Evolutionary conservation across 2,797 vertebrate genomes (phyloP), one percentile per base, ranked within the genome.

Genomic region (Sarcophilus harrisii): DNA sequence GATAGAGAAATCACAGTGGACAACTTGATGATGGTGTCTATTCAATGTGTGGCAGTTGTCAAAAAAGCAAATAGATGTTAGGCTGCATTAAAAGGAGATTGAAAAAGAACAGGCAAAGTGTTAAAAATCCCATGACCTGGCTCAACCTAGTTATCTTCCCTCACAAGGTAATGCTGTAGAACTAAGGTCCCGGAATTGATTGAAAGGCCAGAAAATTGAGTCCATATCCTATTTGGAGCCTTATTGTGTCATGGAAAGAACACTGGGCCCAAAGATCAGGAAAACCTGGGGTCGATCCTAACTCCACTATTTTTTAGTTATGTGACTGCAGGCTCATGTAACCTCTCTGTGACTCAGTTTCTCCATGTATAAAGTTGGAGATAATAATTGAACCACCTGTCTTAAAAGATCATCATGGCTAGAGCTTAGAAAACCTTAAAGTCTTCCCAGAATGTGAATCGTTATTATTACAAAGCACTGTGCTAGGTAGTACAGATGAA

Each of bases 11-110:
- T 97, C 95, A 96, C 97, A 57, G 58, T 4, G 0, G 94, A 32
- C 92, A 92, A 95, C 96, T 97, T 96, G 97, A 81, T 96, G 96
- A 97, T 97, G 96, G 96, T 16, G 1, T 94, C 97, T 96, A 59
- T 94, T 97, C 98, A 97, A 97, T 98, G 96, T 94, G 93, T 93
- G 96, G 57, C 95, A 97, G 97, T 95, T 98, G 96, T 97, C 97
- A 96, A 96, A 98, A 96, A 96, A 97, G 95, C 95, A 97, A 97
- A 96, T 93, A 96, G 96, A 95, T 93, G 91, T 54, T 95, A 98
- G 62, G 0, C 96, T 87, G 55, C 27, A 21, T 2, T 90, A 57
- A 45, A 93, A 95, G 94, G 81, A 57, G 73, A 59, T 49, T 28
- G 92, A 59, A 95, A 93, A 91, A 92, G 59, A 93, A 32, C 92